These are phyloP conservation scores for Phrynocephalus versicolor DNA, from an alignment of 2,113 vertebrate species.

Conservation along the genomic window DNA sequence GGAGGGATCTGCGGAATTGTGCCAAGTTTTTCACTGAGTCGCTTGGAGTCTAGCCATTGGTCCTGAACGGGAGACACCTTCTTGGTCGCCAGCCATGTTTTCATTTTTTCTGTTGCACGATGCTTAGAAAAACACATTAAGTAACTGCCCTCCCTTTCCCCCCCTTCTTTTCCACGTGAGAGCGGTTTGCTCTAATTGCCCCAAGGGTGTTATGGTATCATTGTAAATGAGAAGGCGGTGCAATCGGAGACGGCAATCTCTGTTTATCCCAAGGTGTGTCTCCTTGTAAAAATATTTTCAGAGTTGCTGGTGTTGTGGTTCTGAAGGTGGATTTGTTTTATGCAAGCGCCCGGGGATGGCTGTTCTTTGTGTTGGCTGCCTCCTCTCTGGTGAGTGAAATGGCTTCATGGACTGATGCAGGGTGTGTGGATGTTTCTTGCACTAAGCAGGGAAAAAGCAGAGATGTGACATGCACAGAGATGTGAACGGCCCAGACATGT, in stretches of 20 bases:
- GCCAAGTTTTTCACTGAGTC: background rate
- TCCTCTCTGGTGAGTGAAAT: background rate
- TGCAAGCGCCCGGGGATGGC: background rate
- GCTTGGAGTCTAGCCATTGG: background rate
- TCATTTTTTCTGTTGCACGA: background rate
- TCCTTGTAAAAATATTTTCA: slow-evolving; percentile 19
- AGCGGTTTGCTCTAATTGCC: slow-evolving; percentile 14
- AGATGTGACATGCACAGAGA: no score
- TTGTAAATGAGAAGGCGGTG: slow-evolving; percentile 38
- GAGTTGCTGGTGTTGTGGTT: slow-evolving; percentile 7
- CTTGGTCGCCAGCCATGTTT: slow-evolving; percentile 55
- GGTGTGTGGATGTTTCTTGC: background rate
- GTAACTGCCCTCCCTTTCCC: slow-evolving; percentile 55
- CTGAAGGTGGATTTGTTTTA: background rate
- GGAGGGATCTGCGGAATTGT: background rate
- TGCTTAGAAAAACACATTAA: slow-evolving; percentile 1
- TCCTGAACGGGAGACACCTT: background rate
- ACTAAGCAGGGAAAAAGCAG: background rate
- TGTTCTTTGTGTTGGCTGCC: background rate
- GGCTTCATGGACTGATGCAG: rapidly evolving
- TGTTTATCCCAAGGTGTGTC: slow-evolving; percentile 22
- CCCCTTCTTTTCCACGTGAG: slow-evolving; percentile 47
- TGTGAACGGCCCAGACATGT: background rate
- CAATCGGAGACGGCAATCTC: slow-evolving; percentile 28
- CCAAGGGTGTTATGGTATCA: slow-evolving; percentile 4